Evolutionary conservation across 2,113 vertebrate genomes (phyloP), one percentile per base, ranked within the genome.

Genomic region (Thamnaconus septentrionalis): DNA sequence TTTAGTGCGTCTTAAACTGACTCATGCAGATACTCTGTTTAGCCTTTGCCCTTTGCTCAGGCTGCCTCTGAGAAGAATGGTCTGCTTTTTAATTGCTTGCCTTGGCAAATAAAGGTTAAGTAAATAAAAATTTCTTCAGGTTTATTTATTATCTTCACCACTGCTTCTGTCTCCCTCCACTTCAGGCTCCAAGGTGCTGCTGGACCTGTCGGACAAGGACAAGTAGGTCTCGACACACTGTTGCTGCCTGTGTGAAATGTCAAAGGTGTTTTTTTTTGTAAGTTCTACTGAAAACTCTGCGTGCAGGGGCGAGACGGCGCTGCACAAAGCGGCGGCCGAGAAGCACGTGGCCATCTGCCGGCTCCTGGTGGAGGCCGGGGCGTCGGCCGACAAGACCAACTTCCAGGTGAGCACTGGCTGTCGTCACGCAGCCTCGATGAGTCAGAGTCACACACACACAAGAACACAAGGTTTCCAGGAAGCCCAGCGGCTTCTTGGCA

Each of bases 271-370:
- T 70, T 56, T 43, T 41, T 62, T 42, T 64, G 44, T 62, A 46
- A 60, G 6, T 58, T 50, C 6, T 48, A 64, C 53, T 31, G 18
- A 31, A 31, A 31, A 31, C 18, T 61, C 51, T 53, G 53, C 62
- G 53, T 40, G 3, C 76, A 99, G 96, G 84, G 96, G 96, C 18
- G 96, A 98, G 79, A 99, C 96, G 0, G 96, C 97, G 0, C 76
- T 99, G 77, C 97, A 99, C 82, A 98, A 96, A 92, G 95, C 96
- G 3, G 95, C 96, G 69, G 93, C 84, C 67, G 93, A 93, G 78
- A 90, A 93, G 80, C 94, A 96, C 70, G 92, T 92, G 0, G 83
- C 90, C 0, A 82, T 96, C 66, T 98, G 96, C 88, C 93, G 93
- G 61, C 79, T 96, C 71, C 87, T 99, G 77, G 93, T 97, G 58